Conservation (phyloP, 2,113 vertebrate genomes). For the Desmodus rotundus region DNA sequence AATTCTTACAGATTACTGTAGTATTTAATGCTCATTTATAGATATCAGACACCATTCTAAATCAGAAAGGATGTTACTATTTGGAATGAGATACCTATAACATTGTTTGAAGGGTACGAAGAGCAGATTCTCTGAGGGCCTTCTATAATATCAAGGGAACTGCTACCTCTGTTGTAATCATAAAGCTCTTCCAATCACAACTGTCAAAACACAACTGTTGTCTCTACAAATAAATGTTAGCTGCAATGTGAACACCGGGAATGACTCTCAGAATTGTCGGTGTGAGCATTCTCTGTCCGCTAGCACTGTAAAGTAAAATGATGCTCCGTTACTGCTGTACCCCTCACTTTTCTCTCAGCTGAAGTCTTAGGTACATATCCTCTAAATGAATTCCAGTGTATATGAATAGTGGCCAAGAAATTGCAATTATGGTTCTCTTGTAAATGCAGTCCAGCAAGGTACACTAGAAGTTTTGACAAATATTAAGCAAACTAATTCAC, state of each 20-base stretch:
- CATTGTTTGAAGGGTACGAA: not conserved
- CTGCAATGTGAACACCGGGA: not conserved
- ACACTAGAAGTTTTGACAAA: not conserved
- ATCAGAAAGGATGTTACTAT: not conserved
- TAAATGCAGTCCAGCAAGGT: not conserved
- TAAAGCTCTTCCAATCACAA: not conserved
- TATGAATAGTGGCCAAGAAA: not conserved
- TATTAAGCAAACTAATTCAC: not conserved
- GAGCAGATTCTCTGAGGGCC: not conserved
- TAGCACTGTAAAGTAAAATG: not conserved
- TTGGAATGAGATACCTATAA: not conserved
- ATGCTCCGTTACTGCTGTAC: not conserved
- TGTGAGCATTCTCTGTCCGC: not conserved
- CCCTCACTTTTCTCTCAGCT: not conserved
- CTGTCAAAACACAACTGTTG: not conserved
- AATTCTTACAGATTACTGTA: not conserved
- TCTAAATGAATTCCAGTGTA: not conserved
- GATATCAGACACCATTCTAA: not conserved
- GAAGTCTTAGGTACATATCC: not conserved
- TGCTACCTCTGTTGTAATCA: not conserved
- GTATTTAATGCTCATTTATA: not conserved
- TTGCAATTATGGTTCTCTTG: not conserved
- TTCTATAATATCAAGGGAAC: not conserved
- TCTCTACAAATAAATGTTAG: not conserved
- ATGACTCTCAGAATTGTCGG: too few relatives aligned